A percentile compares a stretch with the other conserved stretches of the same genome.
Evolutionary conservation across 1,140 invertebrate species (phyloP).

Genomic region (Neodiprion fabricii): DNA sequence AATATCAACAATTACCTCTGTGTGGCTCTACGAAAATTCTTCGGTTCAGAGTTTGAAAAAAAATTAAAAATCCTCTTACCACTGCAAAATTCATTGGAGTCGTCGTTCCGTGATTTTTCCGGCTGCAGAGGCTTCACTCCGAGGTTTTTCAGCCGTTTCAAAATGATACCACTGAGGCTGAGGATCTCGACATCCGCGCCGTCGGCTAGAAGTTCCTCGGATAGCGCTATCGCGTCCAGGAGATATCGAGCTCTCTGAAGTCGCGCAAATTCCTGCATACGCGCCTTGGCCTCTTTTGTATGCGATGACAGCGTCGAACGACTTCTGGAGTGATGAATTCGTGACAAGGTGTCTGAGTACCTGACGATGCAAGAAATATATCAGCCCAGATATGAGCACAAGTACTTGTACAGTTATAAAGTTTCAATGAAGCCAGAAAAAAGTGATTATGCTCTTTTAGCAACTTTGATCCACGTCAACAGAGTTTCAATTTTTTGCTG

Average conservation of each 20-base stretch:
- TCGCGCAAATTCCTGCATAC: constrained; percentile 52
- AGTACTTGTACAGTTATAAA: too few species aligned
- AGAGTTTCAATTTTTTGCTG: too few species aligned
- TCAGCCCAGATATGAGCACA: too few species aligned
- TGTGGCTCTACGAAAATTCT: constrained; percentile 48
- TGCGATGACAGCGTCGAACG: constrained; percentile 32
- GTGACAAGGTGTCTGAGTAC: background rate
- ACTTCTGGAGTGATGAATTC: background rate
- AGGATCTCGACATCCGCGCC: constrained; percentile 74
- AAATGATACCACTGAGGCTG: constrained; percentile 67
- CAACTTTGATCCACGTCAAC: too few species aligned
- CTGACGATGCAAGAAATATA: background rate
- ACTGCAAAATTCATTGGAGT: background rate
- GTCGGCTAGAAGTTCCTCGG: constrained; percentile 68
- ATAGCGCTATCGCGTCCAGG: constrained; percentile 65
- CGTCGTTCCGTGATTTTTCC: background rate
- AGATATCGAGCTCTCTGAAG: constrained; percentile 48
- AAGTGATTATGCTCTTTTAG: too few species aligned
- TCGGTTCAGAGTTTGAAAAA: constrained; percentile 24
- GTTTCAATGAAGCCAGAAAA: too few species aligned
- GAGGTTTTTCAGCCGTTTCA: constrained; percentile 67
- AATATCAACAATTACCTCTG: constrained; percentile 34
- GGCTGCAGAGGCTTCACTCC: constrained; percentile 32
- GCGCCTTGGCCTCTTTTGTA: constrained; percentile 44
- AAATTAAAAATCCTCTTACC: too few species aligned